These are phyloP conservation scores for Lochmaea crataegi DNA, from an alignment of 2,888 invertebrate genomes.

Conservation along the genomic window DNA sequence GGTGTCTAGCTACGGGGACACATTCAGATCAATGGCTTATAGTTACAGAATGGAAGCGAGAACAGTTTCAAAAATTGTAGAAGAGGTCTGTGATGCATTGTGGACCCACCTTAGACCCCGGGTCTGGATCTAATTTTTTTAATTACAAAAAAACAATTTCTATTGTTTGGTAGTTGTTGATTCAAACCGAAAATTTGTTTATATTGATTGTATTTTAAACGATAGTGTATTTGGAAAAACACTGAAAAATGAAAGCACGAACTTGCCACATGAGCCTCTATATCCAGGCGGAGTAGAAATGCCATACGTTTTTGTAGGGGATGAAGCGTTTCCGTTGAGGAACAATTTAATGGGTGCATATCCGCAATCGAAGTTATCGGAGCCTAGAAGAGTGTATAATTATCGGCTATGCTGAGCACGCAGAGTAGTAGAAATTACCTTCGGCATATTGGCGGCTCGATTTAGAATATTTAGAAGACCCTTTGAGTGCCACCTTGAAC, in stretches of 20 bases:
- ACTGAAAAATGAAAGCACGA: constrained; percentile 18
- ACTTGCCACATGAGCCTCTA: constrained; percentile 26
- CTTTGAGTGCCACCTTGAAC: constrained; percentile 33
- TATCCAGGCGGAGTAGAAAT: constrained; percentile 26
- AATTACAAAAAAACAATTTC: constrained; percentile 32
- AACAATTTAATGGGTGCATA: constrained; percentile 32
- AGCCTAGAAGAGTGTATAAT: constrained; percentile 45
- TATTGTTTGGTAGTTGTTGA: constrained; percentile 29
- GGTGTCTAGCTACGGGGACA: constrained; percentile 27
- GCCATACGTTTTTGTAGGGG: constrained; percentile 36
- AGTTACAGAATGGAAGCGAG: no score
- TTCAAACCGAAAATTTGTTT: constrained; percentile 21
- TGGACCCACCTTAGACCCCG: constrained; percentile 19
- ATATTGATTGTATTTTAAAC: constrained; percentile 27
- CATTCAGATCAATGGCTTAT: constrained; percentile 14
- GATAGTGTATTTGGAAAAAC: constrained; percentile 24
- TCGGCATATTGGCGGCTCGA: constrained; percentile 31
- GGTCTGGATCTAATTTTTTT: constrained; percentile 27
- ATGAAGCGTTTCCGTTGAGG: constrained; percentile 22
- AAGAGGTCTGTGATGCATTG: constrained; percentile 30
- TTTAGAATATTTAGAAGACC: constrained; percentile 32
- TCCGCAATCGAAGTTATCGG: constrained; percentile 20
- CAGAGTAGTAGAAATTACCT: constrained; percentile 37
- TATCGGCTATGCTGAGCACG: constrained; percentile 40
- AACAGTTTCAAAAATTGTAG: constrained; percentile 31